Evolutionary conservation across 2,888 invertebrate species (phyloP), one percentile per base, ranked within the genome.

Genomic region (Sphinx pinastri): DNA sequence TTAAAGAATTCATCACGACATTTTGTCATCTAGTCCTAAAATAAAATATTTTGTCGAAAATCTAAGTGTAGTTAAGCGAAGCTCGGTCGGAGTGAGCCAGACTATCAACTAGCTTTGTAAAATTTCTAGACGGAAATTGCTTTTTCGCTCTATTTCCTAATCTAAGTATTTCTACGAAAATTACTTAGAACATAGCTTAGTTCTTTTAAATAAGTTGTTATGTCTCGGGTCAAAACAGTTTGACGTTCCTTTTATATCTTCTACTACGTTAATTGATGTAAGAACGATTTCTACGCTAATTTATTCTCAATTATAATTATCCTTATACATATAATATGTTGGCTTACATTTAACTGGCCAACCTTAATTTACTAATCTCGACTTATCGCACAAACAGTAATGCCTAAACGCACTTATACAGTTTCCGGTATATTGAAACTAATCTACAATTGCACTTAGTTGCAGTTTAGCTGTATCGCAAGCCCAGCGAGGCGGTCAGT

Each of bases 121-220:
- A 47, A 63, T 16, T 60, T 47, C 60, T 47, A 16, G 47, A 63
- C 45, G 60, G 60, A 63, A 63, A 63, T 63, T 63, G 47, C 60
- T 63, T 63, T 47, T 63, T 63, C 47, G 47, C 60, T 16, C 19
- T 63, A 63, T 63, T 47, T 38, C 12, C 60, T 63, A 47, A 16
- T 16, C 47, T 7, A 12, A 47, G 47, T 47, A 13, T 63, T 63
- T 63, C 60, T 16, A 63, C 12, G 60, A 63, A 59, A 47, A 63
- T 63, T 47, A 63, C 60, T 63, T 63, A 47, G 19, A 12, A 63
- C 47, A 11, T 47, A 8, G 8, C 8, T 38, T 38, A 38, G 38
- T 1, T 13, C 47, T 16, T 45, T 63, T 47, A 47, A 47, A 7
- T 63, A 16, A 16, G 16, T n/a, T 16, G 47, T 63, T 47, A 63